Conservation (phyloP, 1,140 invertebrate genomes). For the Holotrichia oblita region DNA sequence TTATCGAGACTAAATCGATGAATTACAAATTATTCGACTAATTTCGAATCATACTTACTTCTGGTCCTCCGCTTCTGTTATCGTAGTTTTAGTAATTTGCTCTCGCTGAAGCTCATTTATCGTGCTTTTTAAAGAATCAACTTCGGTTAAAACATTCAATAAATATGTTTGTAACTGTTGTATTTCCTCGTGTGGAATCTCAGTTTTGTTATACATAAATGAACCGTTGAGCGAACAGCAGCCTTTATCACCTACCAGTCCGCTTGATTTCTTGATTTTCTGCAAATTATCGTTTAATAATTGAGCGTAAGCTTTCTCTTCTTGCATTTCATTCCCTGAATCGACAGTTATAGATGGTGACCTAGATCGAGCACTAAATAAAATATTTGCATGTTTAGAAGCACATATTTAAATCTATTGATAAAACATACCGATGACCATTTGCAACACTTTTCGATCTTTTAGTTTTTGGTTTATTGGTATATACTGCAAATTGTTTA, state of each 20-base stretch:
- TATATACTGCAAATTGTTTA: neutral
- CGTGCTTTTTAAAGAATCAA: conserved; percentile 46
- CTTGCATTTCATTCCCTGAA: neutral
- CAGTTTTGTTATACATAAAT: neutral
- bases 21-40: neutral
- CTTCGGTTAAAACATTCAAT: conserved; percentile 46
- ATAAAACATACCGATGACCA: neutral
- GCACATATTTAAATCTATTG: neutral
- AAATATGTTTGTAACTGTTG: conserved; percentile 46
- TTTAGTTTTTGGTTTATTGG: neutral
- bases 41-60: no score
- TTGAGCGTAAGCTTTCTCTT: neutral
- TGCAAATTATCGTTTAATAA: conserved; percentile 23
- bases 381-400: no score
- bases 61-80: neutral
- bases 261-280: conserved; percentile 23
- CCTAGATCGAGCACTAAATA: neutral
- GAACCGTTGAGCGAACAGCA: neutral
- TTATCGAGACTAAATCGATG: neutral
- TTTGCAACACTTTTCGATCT: neutral
- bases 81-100: conserved; percentile 40
- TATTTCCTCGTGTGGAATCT: conserved; percentile 48
- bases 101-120: conserved; percentile 42
- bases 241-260: neutral
- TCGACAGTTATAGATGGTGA: neutral